Evolutionary conservation across 2,888 invertebrate genomes (phyloP), one percentile per base, ranked within the genome.

Genomic region (Callosobruchus maculatus): DNA sequence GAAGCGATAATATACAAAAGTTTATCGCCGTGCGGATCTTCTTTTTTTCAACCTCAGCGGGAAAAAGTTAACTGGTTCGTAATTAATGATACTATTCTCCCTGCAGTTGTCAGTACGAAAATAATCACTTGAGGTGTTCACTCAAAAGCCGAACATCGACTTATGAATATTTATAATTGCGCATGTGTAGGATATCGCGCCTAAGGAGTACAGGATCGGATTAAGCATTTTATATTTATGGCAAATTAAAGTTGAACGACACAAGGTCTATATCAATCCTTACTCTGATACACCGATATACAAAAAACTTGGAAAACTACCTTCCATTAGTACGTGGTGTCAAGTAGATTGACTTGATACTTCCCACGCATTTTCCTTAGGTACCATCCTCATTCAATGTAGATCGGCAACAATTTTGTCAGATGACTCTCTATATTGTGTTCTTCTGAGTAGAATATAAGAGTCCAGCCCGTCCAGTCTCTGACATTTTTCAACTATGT

Each of bases 131-230:
- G 82, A 83, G 84, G 83, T 85, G 84, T 84, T 83, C 84, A 82
- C 84, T 84, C 49, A 84, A 83, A 83, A 83, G 13, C 49, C 75
- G 80, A 80, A 81, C 76, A 79, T 80, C 78, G 81, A 80, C 83
- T 85, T 82, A 85, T 85, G 85, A 85, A 85, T 85, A 85, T 85
- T 85, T 85, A 86, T 85, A 84, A 49, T 74, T 49, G 77, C 81
- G 80, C 82, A 82, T 84, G 84, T 83, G 83, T 83, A 83, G 82
- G 83, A 82, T 82, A 84, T 84, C 84, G 83, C 84, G 85, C 85
- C 84, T 81, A 49, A 49, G 49, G 13, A 49, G 49, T 18, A 49
- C 49, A 49, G 49, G 49, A 18, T 49, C 1, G 49, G 49, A 49
- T 13, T 49, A 7, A 49, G 49, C 13, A 49, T 49, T 30, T 30